A percentile compares a stretch with the other conserved stretches of the same genome.
These are phyloP conservation scores for Ciconia nigra DNA, from an alignment of 2,797 vertebrate species.

Conservation along the genomic window DNA sequence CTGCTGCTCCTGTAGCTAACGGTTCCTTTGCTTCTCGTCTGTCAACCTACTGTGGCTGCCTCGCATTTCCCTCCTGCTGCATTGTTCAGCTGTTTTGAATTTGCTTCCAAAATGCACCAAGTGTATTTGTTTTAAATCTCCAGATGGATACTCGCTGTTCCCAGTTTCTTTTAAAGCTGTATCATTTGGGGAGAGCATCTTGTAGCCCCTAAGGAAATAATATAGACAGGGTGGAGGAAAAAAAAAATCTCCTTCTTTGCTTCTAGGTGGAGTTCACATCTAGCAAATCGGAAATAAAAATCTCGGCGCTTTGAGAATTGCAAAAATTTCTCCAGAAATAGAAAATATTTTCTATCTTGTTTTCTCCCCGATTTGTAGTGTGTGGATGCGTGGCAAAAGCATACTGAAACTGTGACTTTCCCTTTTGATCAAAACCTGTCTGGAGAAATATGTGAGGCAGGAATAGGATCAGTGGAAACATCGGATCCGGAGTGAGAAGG, in stretches of 20 bases:
- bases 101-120: constrained; percentile 24
- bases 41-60: not conserved
- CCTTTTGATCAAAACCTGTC: not conserved
- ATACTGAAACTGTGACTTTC: not conserved
- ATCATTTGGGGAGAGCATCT: not conserved
- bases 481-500: fast-evolving
- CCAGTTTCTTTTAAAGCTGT: not conserved
- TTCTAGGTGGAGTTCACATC: not conserved
- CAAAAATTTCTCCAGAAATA: not conserved
- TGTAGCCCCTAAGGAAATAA: not conserved
- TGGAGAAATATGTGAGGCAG: not conserved
- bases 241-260: not conserved
- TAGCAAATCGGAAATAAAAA: not conserved
- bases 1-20: not conserved
- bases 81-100: constrained; percentile 45
- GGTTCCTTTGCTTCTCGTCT: not conserved
- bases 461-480: not conserved
- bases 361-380: not conserved
- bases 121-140: not conserved
- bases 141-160: constrained; percentile 5
- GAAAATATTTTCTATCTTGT: not conserved
- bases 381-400: not conserved
- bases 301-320: not conserved
- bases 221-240: not conserved
- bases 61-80: constrained; percentile 42